phyloP scores from a whole-genome alignment of 2,113 vertebrate species.

The Chascanopsetta lugubris region DNA sequence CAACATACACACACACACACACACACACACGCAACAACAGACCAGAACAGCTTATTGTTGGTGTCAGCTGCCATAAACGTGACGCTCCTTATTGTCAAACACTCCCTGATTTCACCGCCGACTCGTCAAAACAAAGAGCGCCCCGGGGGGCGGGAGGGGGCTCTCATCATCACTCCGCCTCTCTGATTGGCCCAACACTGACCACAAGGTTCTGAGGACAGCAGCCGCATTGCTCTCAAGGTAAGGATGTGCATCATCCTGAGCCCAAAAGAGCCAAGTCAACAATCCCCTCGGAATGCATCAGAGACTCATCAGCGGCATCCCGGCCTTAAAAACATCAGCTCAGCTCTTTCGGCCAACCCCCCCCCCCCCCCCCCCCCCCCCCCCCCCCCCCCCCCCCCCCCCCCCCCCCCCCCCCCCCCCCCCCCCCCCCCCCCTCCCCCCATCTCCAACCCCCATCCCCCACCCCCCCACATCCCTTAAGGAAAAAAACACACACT shows the following conservation, averaged over 20 bases:
- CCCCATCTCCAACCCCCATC: slow-evolving; percentile 51
- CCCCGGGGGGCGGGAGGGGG: slow-evolving; percentile 25
- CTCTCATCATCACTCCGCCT: not conserved
- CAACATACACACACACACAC: not conserved
- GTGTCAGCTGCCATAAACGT: slow-evolving; percentile 23
- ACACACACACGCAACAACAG: not conserved
- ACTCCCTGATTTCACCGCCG: slow-evolving; percentile 16
- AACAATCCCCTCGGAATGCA: slow-evolving; percentile 74
- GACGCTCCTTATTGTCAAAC: slow-evolving; percentile 28
- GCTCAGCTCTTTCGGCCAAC: slow-evolving; percentile 78
- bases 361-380: slow-evolving; percentile 62
- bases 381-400: slow-evolving; percentile 66
- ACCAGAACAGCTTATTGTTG: not conserved
- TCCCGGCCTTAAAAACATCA: slow-evolving; percentile 67
- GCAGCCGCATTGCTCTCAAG: slow-evolving; percentile 70
- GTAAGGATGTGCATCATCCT: slow-evolving; percentile 63
- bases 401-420: slow-evolving; percentile 62
- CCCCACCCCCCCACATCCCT: slow-evolving; percentile 63
- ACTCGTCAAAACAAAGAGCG: slow-evolving; percentile 19
- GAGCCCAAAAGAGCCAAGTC: slow-evolving; percentile 73
- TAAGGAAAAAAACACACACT: too few species aligned
- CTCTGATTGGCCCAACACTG: slow-evolving; percentile 41
- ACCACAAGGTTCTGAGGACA: slow-evolving; percentile 43
- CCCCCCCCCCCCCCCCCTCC: slow-evolving; percentile 68
- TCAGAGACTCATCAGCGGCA: slow-evolving; percentile 74